Evolutionary conservation across 2,888 invertebrate genomes (phyloP).

Genomic region (Agrotis clavis): DNA sequence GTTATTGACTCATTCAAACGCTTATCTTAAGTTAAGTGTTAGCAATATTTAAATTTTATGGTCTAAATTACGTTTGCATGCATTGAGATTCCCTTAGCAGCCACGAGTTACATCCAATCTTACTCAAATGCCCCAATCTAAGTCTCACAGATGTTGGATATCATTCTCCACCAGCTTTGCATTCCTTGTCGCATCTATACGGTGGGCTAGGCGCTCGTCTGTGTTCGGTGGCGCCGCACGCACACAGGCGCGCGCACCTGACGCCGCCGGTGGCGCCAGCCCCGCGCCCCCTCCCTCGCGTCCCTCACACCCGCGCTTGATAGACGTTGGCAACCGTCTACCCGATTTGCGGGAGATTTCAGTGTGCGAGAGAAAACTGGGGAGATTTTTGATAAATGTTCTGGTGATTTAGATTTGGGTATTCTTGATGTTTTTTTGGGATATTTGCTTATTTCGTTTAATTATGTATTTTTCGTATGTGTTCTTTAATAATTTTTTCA

Average conservation of each 20-base stretch:
- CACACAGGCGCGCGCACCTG: slow-evolving; percentile 89
- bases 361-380: not conserved
- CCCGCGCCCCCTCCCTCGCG: slow-evolving; percentile 68
- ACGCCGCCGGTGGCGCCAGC: slow-evolving; percentile 90
- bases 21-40: not conserved
- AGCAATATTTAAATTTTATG: not conserved
- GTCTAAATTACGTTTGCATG: not conserved
- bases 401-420: not conserved
- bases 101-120: not conserved
- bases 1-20: slow-evolving; percentile 26
- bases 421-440: not conserved
- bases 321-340: slow-evolving; percentile 67
- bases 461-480: not conserved
- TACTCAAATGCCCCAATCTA: not conserved
- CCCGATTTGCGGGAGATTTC: slow-evolving; percentile 59
- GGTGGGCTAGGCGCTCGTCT: slow-evolving; percentile 61
- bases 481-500: not conserved
- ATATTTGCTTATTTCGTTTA: not conserved
- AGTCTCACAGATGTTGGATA: slow-evolving; percentile 52
- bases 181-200: slow-evolving; percentile 62
- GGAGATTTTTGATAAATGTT: slow-evolving; percentile 20
- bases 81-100: not conserved
- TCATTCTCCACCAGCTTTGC: slow-evolving; percentile 21
- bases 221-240: slow-evolving; percentile 87
- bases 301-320: slow-evolving; percentile 66